Evolutionary conservation across 2,888 invertebrate species (phyloP), one percentile per base, ranked within the genome.

Genomic region (Caenorhabditis sp.): DNA sequence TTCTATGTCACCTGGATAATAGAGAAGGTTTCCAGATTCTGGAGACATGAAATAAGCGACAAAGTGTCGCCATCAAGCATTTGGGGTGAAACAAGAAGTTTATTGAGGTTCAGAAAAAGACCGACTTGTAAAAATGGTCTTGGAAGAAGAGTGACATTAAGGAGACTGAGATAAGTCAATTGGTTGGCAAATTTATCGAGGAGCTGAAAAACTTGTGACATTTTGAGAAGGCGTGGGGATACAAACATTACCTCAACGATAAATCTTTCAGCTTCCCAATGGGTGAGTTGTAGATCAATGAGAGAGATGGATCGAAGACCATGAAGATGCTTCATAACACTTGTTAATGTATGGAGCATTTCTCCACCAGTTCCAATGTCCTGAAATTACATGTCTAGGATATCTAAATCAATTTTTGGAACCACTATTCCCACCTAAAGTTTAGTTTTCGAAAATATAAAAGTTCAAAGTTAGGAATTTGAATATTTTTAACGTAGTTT

Each of bases 121-220:
- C 93, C 93, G 27, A 92, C 91, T 84, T 93, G 93, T 72, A 93
- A 89, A 23, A 94, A 89, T 36, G 92, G 92, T 82, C 92, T 93
- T 58, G 91, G 91, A 5, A 90, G 89, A 81, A 91, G 92, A 0
- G 93, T 93, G 3, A 92, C 90, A 88, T 94, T 94, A 8, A 93
- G 90, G n/a, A 94, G 87, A 67, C 91, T 91, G 26, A 94, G 89
- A 1, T 91, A 90, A 21, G 89, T 88, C 82, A 94, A 89, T 5
- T 91, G 91, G 57, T 91, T 90, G 64, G 91, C 91, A 83, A 92
- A 92, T 57, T 91, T 91, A 67, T 83, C 81, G 56, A 87, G 78
- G 23, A 93, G 92, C 84, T 77, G 63, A 59, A 77, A 43, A 43
- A 36, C 5, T 36, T 5, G 36, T 36, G 12, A 17, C 17, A 23